These are phyloP conservation scores for Coregonus suidteri DNA, from an alignment of 2,797 vertebrate species.

Conservation along the genomic window DNA sequence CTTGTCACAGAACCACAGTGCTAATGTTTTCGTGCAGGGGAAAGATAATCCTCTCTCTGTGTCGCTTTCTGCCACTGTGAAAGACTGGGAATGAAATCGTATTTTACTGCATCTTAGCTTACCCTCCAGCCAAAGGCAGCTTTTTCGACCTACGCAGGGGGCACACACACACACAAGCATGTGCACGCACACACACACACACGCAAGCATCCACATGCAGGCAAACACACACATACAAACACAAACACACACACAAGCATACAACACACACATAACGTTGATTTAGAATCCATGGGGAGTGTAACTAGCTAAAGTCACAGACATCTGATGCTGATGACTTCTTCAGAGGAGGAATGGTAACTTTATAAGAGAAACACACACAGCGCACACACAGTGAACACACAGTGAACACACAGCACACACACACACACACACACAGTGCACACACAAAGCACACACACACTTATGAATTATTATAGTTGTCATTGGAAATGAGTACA, in stretches of 20 bases:
- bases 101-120: slow-evolving; percentile 72
- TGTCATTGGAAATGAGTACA: too few relatives aligned
- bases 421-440: too few relatives aligned
- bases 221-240: not conserved
- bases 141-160: slow-evolving; percentile 49
- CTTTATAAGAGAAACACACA: not conserved
- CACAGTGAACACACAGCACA: too few relatives aligned
- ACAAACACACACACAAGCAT: slow-evolving; percentile 19
- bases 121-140: slow-evolving; percentile 67
- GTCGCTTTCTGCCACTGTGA: slow-evolving; percentile 63
- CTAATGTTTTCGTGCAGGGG: slow-evolving; percentile 47
- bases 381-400: not conserved
- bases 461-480: too few relatives aligned
- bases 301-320: too few relatives aligned
- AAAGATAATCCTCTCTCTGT: slow-evolving; percentile 32
- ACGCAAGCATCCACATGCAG: not conserved
- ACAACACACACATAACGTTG: slow-evolving; percentile 12
- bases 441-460: too few relatives aligned
- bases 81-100: slow-evolving; percentile 71
- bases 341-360: too few relatives aligned
- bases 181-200: not conserved
- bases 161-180: not conserved
- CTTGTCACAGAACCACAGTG: slow-evolving; percentile 17
- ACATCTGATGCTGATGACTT: too few relatives aligned
- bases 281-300: too few relatives aligned